Conservation (phyloP, 2,888 invertebrate species). For the Drosophila subsilvestris region DNA sequence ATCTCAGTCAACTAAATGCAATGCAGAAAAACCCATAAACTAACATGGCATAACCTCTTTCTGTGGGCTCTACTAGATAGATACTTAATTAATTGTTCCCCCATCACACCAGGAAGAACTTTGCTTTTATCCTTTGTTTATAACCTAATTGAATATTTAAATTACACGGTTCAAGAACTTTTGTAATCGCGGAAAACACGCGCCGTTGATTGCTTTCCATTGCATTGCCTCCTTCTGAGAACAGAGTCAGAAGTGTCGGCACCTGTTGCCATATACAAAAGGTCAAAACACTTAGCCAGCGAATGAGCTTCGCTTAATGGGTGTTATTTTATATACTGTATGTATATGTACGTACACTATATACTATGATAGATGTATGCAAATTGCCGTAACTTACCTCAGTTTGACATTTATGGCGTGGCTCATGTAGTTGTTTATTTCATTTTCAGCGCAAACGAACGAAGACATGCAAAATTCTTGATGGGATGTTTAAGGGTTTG, state of each 20-base stretch:
- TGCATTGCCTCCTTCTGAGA: slow-evolving; percentile 25
- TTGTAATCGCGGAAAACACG: slow-evolving; percentile 29
- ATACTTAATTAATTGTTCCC: neutral
- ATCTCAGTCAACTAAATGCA: no score
- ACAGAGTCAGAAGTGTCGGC: slow-evolving; percentile 30
- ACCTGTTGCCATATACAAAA: slow-evolving; percentile 67
- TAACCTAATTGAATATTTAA: slow-evolving; percentile 26
- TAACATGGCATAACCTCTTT: neutral
- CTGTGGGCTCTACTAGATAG: no score
- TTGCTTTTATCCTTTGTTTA: neutral
- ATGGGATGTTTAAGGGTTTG: slow-evolving; percentile 31
- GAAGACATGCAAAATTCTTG: slow-evolving; percentile 79
- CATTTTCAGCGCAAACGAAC: slow-evolving; percentile 76
- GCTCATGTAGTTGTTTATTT: slow-evolving; percentile 81
- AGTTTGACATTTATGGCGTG: slow-evolving; percentile 76
- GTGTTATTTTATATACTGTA: neutral
- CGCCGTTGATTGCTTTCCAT: slow-evolving; percentile 36
- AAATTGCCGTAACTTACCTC: slow-evolving; percentile 72
- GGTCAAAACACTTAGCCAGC: slow-evolving; percentile 59
- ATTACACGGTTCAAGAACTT: neutral
- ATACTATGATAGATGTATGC: slow-evolving; percentile 11
- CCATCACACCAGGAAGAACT: neutral
- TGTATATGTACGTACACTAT: neutral
- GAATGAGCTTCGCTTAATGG: neutral
- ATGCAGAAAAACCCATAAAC: no score